Conservation (phyloP, 2,113 vertebrate genomes). For the Sterrhoptilus dennistouni region DNA sequence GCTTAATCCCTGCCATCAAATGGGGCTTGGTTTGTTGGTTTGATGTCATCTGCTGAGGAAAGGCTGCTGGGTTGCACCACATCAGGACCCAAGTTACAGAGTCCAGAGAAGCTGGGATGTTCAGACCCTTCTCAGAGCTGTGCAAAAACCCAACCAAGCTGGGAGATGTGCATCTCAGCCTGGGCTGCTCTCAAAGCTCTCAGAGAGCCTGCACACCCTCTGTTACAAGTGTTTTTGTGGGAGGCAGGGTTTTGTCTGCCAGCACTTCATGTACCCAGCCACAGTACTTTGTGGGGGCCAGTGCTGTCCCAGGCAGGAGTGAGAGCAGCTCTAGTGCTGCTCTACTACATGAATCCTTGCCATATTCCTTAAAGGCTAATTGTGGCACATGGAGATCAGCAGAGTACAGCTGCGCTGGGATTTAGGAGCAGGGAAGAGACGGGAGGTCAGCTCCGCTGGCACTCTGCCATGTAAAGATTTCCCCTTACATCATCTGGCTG, state of each 20-base stretch:
- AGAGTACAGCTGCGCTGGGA: conserved; percentile 54
- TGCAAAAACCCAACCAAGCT: fast-evolving
- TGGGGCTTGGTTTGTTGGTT: neutral
- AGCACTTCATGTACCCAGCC: neutral
- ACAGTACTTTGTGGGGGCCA: neutral
- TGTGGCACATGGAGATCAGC: conserved; percentile 52
- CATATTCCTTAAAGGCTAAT: conserved; percentile 56
- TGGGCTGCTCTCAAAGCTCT: neutral
- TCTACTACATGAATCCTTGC: conserved; percentile 9
- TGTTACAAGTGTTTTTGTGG: neutral
- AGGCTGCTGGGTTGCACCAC: neutral
- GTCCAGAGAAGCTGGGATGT: neutral
- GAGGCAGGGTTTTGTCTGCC: neutral
- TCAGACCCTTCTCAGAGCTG: neutral
- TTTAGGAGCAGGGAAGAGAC: conserved; percentile 56
- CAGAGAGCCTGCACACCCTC: neutral
- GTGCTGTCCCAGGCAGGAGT: neutral
- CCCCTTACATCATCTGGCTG: conserved; percentile 60
- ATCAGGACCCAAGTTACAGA: neutral
- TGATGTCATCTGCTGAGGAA: neutral
- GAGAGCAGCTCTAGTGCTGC: neutral
- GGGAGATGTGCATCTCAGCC: neutral
- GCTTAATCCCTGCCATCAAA: neutral
- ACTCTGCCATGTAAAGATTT: conserved; percentile 46
- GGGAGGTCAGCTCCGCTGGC: conserved; percentile 50